Base-by-base conservation (phyloP, 2,888 invertebrate genomes). In the Heliconius ismenius region DNA sequence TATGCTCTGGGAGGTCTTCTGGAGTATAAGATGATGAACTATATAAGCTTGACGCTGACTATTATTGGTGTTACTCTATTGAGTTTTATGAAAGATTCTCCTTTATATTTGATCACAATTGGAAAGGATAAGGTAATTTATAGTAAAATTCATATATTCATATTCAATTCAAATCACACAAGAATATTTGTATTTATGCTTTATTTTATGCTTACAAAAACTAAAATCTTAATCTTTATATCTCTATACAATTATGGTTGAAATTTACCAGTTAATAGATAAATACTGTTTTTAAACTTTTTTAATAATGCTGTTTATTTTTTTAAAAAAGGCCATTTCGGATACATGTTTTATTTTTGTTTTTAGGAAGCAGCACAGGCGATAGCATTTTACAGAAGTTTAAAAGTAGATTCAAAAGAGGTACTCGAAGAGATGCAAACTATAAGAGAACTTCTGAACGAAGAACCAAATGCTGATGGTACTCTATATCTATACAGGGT, bases 331-430 rank as follows among this genome's bases (percentile, higher is more conserved):
- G 39, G 39, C 39, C 39, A 39, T 13, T 39, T 9, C 11, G 3
- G 9, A 39, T 39, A 39, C 39, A 0, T 11, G 39, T 11, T 39
- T 39, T 39, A 39, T 28, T 26, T 21, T 26, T 36, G 28, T 28
- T 74, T 83, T n/a, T 73, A 92, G 91, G 91, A 91, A 77, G 91
- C 91, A 7, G 87, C 85, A 3, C 83, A 84, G 73, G 83, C 90
- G 0, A 81, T 92, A 68, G 89, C 88, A 0, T 91, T 88, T 80
- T 92, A 88, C 75, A 84, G 88, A 81, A 82, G 84, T 7, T 72
- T 81, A 1, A 84, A 85, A 18, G 64, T 79, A 0, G 81, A 84
- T 18, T 89, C 91, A 0, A 89, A 88, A 79, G 82, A 86, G 76
- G 82, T 91, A 0, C n/a, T 81, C 11, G 83, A 86, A 58, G 91